Evolutionary conservation across 2,888 invertebrate species (phyloP).

Genomic region (Dichetophora obliterata): DNA sequence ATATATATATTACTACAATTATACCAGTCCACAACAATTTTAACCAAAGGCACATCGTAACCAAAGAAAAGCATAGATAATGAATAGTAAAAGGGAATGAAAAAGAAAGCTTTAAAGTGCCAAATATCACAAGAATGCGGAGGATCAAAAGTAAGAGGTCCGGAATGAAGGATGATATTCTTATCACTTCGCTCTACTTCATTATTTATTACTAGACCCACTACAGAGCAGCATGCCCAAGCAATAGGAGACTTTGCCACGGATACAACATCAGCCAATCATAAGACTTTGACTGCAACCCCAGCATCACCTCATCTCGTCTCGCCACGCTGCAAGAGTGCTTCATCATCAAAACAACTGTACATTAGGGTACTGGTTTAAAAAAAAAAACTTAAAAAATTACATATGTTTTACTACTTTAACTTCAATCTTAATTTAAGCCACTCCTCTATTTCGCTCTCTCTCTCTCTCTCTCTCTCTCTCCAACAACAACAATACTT

Average conservation of each 20-base stretch:
- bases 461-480: background rate
- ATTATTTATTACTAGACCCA: no score
- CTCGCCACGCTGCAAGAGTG: constrained; percentile 39
- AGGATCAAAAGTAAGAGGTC: background rate
- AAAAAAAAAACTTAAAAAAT: constrained; percentile 55
- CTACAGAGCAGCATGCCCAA: no score
- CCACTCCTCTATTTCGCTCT: constrained; percentile 11
- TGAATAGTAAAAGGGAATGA: no score
- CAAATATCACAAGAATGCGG: background rate
- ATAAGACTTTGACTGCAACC: constrained; percentile 5
- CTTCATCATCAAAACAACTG: constrained; percentile 50
- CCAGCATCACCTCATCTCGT: constrained; percentile 36
- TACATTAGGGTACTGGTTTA: constrained; percentile 69
- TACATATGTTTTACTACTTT: constrained; percentile 45
- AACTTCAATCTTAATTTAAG: constrained; percentile 43
- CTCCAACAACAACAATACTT: background rate
- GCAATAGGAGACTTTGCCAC: background rate
- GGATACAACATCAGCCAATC: background rate
- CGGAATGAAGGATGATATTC: background rate
- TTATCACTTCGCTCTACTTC: background rate
- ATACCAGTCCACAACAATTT: no score
- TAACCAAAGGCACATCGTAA: no score
- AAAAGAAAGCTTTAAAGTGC: no score
- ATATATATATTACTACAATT: background rate
- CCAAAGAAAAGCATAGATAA: no score